A percentile compares a stretch with the other conserved stretches of the same genome.
Evolutionary conservation across 2,888 invertebrate species (phyloP).

Genomic region (Euspilapteryx auroguttella): DNA sequence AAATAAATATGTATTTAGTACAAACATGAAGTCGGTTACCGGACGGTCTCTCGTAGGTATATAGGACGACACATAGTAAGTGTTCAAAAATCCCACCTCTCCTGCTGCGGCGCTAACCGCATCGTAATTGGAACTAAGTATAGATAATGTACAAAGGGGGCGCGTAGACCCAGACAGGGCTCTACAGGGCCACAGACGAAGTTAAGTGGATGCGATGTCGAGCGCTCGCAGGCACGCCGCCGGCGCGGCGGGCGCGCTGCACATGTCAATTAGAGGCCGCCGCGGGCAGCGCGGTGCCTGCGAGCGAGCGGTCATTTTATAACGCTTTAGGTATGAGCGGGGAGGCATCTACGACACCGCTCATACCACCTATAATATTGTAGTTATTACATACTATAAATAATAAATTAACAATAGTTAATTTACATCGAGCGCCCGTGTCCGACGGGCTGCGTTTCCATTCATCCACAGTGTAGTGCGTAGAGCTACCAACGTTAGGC

Average conservation of each 20-base stretch:
- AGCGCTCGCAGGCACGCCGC: background rate
- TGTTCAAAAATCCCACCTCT: too few relatives aligned
- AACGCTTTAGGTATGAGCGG: conserved; percentile 62
- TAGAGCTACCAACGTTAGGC: too few relatives aligned
- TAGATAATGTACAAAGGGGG: too few relatives aligned
- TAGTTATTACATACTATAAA: conserved; percentile 53
- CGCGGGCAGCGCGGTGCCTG: conserved; percentile 12
- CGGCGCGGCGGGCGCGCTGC: conserved; percentile 15
- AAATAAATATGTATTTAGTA: too few relatives aligned
- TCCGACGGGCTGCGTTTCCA: too few relatives aligned
- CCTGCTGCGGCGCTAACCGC: too few relatives aligned
- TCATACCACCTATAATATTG: conserved; percentile 56
- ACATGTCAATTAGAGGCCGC: conserved; percentile 11
- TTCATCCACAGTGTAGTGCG: too few relatives aligned
- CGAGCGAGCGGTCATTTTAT: conserved; percentile 47
- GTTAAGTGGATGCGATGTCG: background rate
- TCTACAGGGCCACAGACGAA: too few relatives aligned
- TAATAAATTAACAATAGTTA: conserved; percentile 33
- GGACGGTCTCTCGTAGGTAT: conserved; percentile 1
- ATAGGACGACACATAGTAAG: background rate
- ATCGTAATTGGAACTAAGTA: too few relatives aligned
- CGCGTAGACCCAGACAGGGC: too few relatives aligned
- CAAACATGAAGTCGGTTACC: background rate
- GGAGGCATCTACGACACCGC: conserved; percentile 56
- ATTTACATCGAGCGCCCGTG: conserved; percentile 25